Base-by-base conservation (phyloP, 2,113 vertebrate species). In the Dipodomys ordii region DNA sequence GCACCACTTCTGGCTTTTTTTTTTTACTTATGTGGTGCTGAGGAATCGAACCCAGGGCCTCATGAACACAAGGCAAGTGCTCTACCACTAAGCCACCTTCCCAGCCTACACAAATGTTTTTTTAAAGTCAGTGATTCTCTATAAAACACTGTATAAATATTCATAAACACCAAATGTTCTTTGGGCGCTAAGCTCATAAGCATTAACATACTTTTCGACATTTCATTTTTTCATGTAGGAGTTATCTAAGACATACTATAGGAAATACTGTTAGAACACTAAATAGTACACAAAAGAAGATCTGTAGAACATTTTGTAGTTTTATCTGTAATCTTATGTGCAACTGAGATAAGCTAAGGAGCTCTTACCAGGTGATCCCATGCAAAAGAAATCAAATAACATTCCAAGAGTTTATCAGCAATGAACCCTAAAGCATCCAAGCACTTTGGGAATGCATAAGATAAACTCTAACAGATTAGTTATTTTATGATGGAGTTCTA, bases 321-420 rank as follows among this genome's bases (percentile, higher is more conserved):
- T 67, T 90, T 68, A 91, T 81, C 87, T 91, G 22, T 87, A 88
- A 32, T 95, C 49, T 83, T 53, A 28, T 92, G 78, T 95, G 96
- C 85, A 94, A 39, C 69, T 92, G 72, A 93, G 81, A 90, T 81
- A 94, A 87, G 81, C 77, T 96, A 88, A 95, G 91, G 94, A 93
- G 91, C 71, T 97, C 92, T 97, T 87, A 97, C 96, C 89, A 94
- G 95, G 97, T 96, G 96, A 94, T 96, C 87, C 97, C 98, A 98
- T 98, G 98, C 98, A 97, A 96, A 95, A 95, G 0, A 96, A 95
- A 87, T 65, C 94, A 97, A 96, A 81, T 25, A 91, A 95, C 4
- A 39, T 94, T 96, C 95, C 92, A 96, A 96, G 97, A 97, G 97
- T 97, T 98, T 97, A 98, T 97, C 97, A 90, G 73, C 83, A 95